phyloP scores from a whole-genome alignment of 2,797 vertebrate genomes.

The Galaxias olidus region DNA sequence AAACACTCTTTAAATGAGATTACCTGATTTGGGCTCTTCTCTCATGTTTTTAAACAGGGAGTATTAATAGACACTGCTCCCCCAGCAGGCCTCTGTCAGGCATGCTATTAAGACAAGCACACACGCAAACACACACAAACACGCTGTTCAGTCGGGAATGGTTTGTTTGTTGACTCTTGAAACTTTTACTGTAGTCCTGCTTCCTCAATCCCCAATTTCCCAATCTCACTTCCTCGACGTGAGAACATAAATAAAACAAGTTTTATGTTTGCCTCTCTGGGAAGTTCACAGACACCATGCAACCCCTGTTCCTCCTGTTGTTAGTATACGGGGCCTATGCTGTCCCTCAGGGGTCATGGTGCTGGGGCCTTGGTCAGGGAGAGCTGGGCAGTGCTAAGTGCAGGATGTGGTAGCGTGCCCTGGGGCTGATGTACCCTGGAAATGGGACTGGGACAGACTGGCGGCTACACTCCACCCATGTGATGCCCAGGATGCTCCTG shows the following conservation, averaged over 20 bases:
- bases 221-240: slow-evolving; percentile 33
- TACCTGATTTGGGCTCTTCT: slow-evolving; percentile 58
- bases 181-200: slow-evolving; percentile 52
- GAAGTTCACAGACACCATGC: slow-evolving; percentile 47
- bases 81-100: slow-evolving; percentile 40
- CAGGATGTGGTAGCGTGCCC: slow-evolving; percentile 56
- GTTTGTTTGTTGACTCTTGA: slow-evolving; percentile 54
- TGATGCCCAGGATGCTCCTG: slow-evolving; percentile 10
- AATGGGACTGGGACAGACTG: not conserved
- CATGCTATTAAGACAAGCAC: slow-evolving; percentile 31
- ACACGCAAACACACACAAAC: slow-evolving; percentile 15
- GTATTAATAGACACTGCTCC: slow-evolving; percentile 60
- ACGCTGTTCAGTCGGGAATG: not conserved
- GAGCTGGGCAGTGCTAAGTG: slow-evolving; percentile 24
- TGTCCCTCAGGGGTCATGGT: slow-evolving; percentile 37
- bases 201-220: slow-evolving; percentile 31
- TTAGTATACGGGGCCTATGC: slow-evolving; percentile 7
- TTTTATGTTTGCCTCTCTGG: slow-evolving; percentile 56
- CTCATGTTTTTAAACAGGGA: slow-evolving; percentile 45
- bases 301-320: slow-evolving; percentile 38
- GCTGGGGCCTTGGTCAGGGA: slow-evolving; percentile 45
- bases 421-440: slow-evolving; percentile 23
- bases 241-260: slow-evolving; percentile 65
- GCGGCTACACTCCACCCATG: not conserved
- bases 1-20: slow-evolving; percentile 48